Percentiles rank a stretch among this genome's conserved stretches.
These are phyloP conservation scores for Paracentrotus lividus DNA, from an alignment of 53 echinoderm and acorn worm species.

Conservation along the genomic window DNA sequence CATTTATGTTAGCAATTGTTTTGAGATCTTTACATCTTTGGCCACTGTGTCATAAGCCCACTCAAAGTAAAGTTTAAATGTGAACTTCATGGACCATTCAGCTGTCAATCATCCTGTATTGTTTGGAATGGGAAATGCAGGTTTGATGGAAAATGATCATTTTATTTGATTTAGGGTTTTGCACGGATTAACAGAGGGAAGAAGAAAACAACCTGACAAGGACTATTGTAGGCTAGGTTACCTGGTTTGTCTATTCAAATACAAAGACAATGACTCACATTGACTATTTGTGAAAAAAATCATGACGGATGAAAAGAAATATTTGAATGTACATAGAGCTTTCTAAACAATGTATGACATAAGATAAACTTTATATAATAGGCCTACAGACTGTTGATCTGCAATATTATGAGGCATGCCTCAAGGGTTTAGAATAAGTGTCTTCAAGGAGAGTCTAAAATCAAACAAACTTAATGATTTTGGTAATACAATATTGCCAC, in stretches of 20 bases:
- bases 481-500: no score
- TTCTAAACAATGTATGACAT: no score
- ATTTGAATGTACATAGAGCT: not conserved
- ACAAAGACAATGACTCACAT: not conserved
- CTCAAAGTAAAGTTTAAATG: not conserved
- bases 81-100: conserved; percentile 23
- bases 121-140: not conserved
- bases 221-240: not conserved
- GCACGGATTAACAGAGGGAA: not conserved
- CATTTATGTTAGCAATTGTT: not conserved
- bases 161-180: conserved; percentile 36
- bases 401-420: no score
- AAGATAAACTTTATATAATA: no score
- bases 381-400: no score
- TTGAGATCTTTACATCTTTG: not conserved
- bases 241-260: not conserved
- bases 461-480: no score
- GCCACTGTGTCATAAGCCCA: not conserved
- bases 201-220: conserved; percentile 18
- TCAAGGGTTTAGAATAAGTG: no score
- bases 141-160: not conserved
- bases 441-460: no score
- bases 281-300: conserved; percentile 17
- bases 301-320: not conserved
- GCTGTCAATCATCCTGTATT: conserved; percentile 14